Percentiles rank a stretch among this genome's conserved stretches.
Conservation (phyloP, 2,888 invertebrate species). For the Tanytarsus gracilentus region DNA sequence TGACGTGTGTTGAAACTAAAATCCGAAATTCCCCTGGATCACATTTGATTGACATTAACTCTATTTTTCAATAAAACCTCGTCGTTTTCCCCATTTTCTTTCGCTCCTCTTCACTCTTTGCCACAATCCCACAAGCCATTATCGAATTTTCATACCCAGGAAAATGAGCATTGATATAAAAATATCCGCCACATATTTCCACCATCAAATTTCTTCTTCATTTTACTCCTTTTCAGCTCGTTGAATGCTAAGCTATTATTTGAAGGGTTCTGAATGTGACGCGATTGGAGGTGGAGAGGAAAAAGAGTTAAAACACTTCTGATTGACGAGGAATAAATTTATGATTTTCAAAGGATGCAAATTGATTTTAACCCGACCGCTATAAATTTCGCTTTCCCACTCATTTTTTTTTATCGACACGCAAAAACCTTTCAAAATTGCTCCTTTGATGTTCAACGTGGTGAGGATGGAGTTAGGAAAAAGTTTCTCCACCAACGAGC, state of each 20-base stretch:
- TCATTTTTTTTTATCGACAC: background rate
- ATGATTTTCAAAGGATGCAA: conserved; percentile 10
- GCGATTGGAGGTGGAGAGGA: background rate
- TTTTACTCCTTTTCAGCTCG: too few relatives aligned
- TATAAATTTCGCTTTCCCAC: background rate
- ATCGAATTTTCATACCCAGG: conserved; percentile 19
- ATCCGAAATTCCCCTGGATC: conserved; percentile 20
- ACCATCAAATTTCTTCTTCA: too few relatives aligned
- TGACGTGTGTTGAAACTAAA: too few relatives aligned
- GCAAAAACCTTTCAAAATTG: too few relatives aligned
- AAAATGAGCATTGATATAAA: conserved; percentile 6
- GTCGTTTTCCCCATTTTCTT: background rate
- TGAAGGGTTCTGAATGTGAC: background rate
- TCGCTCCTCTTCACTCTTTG: background rate
- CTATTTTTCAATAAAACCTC: conserved; percentile 25
- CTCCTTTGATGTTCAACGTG: conserved; percentile 3
- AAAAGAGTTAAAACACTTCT: background rate
- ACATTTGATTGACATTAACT: conserved; percentile 27
- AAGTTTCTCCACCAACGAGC: background rate
- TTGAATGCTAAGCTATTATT: too few relatives aligned
- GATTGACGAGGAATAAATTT: conserved; percentile 9
- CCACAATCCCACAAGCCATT: conserved; percentile 11
- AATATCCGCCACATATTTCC: background rate
- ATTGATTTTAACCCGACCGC: conserved; percentile 14
- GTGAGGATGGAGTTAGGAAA: background rate